Evolutionary conservation across 1,140 invertebrate genomes (phyloP).

Genomic region (Heterodera carotae): DNA sequence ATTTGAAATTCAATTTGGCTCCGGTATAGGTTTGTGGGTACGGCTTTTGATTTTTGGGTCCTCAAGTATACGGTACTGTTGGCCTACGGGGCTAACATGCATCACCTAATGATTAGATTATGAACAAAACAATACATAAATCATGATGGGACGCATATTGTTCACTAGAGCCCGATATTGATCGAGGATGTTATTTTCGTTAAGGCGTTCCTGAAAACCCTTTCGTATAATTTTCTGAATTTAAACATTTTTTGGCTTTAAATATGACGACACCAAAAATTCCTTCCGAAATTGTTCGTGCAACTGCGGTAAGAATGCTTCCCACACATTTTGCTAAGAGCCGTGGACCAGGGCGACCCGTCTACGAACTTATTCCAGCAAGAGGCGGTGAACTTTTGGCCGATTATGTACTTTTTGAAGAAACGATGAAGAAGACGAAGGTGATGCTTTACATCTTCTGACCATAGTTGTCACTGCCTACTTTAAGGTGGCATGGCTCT

Average conservation of each 20-base stretch:
- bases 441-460: not conserved
- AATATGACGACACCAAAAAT: not conserved
- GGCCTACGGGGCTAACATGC: too few relatives aligned
- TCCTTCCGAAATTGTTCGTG: not conserved
- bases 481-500: constrained; percentile 46
- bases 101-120: too few relatives aligned
- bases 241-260: not conserved
- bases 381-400: constrained; percentile 52
- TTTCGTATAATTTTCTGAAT: not conserved
- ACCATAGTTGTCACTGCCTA: not conserved
- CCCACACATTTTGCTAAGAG: constrained; percentile 34
- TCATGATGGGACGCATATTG: too few relatives aligned
- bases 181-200: too few relatives aligned
- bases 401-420: constrained; percentile 59
- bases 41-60: too few relatives aligned
- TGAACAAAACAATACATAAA: too few relatives aligned
- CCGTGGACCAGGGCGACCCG: constrained; percentile 31
- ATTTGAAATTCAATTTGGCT: too few relatives aligned
- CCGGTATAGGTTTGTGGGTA: too few relatives aligned
- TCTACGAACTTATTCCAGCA: constrained; percentile 40
- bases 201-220: too few relatives aligned
- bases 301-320: not conserved
- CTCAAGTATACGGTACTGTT: too few relatives aligned
- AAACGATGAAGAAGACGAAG: constrained; percentile 52
- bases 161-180: too few relatives aligned